Conservation (phyloP, 1,140 invertebrate genomes). For the Lineus longissimus region DNA sequence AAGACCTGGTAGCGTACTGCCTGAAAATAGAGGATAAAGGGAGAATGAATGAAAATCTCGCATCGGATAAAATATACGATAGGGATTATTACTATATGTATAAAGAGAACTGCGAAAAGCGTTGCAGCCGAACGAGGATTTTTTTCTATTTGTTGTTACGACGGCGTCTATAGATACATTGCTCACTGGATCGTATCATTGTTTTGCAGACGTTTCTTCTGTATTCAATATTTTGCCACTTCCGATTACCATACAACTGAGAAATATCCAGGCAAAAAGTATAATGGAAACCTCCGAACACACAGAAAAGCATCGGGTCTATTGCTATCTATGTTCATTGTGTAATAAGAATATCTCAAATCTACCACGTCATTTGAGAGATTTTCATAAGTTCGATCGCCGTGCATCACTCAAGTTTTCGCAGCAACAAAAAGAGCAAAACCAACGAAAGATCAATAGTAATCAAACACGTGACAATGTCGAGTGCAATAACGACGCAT, state of each 20-base stretch:
- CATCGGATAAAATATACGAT: too few relatives aligned
- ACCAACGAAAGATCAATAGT: conserved; percentile 3
- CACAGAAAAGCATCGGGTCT: conserved; percentile 6
- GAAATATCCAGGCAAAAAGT: conserved; percentile 6
- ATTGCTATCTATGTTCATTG: conserved; percentile 7
- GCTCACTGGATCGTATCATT: conserved; percentile 1
- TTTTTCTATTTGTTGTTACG: conserved; percentile 2
- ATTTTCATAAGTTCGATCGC: conserved; percentile 3
- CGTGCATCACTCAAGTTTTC: conserved; percentile 7
- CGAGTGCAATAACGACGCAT: conserved; percentile 5
- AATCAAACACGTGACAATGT: background rate
- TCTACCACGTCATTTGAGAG: conserved; percentile 7
- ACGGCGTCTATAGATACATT: background rate
- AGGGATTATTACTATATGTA: too few relatives aligned
- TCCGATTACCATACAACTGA: background rate
- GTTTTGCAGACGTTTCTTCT: background rate
- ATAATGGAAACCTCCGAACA: conserved; percentile 1
- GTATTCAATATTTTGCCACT: too few relatives aligned
- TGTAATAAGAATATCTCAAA: conserved; percentile 5
- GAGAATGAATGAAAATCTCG: too few relatives aligned
- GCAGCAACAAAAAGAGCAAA: conserved; percentile 2
- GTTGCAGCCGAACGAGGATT: background rate
- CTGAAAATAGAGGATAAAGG: too few relatives aligned
- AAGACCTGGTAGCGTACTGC: too few relatives aligned
- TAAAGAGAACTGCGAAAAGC: background rate